Evolutionary conservation across 1,140 invertebrate species (phyloP).

Genomic region (Globodera rostochiensis): DNA sequence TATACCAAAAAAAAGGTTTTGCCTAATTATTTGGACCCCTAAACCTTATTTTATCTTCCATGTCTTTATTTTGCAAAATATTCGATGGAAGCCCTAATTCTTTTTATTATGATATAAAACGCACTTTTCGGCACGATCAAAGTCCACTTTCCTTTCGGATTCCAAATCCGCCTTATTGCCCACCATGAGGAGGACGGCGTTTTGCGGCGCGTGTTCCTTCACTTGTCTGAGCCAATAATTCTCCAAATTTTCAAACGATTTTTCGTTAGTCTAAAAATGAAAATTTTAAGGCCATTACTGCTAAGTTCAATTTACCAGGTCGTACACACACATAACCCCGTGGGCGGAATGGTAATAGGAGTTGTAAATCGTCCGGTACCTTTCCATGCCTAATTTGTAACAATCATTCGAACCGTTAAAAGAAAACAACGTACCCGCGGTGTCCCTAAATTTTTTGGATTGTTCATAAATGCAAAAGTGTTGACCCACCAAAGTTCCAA

Average conservation of each 20-base stretch:
- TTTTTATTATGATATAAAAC: neutral
- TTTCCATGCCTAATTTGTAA: conserved; percentile 14
- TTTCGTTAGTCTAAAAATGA: conserved; percentile 45
- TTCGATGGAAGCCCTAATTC: too few species aligned
- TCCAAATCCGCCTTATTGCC: conserved; percentile 65
- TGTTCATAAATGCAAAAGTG: neutral
- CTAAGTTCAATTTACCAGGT: conserved; percentile 44
- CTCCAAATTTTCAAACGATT: conserved; percentile 65
- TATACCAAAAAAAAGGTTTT: too few species aligned
- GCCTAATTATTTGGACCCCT: too few species aligned
- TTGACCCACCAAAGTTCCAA: conserved; percentile 49
- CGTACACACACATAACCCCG: conserved; percentile 65
- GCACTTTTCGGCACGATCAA: conserved; percentile 63
- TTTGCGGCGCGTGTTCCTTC: conserved; percentile 60
- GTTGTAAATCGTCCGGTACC: conserved; percentile 62
- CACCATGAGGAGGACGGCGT: conserved; percentile 61
- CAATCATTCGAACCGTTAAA: too few species aligned
- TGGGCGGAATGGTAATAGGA: conserved; percentile 65
- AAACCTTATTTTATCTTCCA: too few species aligned
- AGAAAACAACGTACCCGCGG: conserved; percentile 54
- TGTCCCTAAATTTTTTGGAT: conserved; percentile 40
- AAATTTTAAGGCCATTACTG: too few species aligned
- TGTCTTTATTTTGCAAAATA: too few species aligned
- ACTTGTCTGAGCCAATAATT: conserved; percentile 65
- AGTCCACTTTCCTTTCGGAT: conserved; percentile 59